Evolutionary conservation across 1,140 invertebrate genomes (phyloP).

Genomic region (Trypoxylus dichotomus): DNA sequence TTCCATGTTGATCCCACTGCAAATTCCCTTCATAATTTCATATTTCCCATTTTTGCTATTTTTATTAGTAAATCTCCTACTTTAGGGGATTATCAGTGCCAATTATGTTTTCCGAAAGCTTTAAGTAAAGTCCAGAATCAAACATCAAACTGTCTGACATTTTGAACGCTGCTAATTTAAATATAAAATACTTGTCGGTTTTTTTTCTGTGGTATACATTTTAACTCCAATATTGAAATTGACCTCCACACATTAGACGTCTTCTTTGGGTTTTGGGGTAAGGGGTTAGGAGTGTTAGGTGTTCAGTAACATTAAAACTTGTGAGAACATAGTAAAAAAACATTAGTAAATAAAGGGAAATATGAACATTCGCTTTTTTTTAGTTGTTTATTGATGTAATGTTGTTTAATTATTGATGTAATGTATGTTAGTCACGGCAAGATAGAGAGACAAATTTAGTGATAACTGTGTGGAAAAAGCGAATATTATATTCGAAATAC

Average conservation of each 20-base stretch:
- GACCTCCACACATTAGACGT: background rate
- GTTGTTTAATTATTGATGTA: background rate
- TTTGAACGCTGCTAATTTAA: too few species aligned
- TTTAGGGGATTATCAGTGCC: too few species aligned
- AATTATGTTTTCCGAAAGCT: background rate
- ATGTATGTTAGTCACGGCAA: background rate
- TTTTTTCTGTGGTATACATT: background rate
- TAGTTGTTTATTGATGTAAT: background rate
- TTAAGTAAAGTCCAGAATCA: background rate
- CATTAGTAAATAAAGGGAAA: constrained; percentile 18
- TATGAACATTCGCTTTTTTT: constrained; percentile 28
- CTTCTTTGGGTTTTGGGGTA: background rate
- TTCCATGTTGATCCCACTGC: too few species aligned
- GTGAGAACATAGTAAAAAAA: constrained; percentile 20
- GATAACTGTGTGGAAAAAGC: background rate
- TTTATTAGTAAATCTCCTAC: background rate
- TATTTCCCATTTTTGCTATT: background rate
- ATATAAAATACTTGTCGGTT: too few species aligned
- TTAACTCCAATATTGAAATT: background rate
- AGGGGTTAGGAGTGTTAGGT: constrained; percentile 10
- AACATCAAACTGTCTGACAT: too few species aligned
- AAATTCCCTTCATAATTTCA: too few species aligned
- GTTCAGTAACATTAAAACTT: constrained; percentile 1
- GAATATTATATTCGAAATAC: constrained; percentile 30
- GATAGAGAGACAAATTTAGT: background rate